phyloP scores from a whole-genome alignment of 2,888 invertebrate species.

The Endomychus coccineus region DNA sequence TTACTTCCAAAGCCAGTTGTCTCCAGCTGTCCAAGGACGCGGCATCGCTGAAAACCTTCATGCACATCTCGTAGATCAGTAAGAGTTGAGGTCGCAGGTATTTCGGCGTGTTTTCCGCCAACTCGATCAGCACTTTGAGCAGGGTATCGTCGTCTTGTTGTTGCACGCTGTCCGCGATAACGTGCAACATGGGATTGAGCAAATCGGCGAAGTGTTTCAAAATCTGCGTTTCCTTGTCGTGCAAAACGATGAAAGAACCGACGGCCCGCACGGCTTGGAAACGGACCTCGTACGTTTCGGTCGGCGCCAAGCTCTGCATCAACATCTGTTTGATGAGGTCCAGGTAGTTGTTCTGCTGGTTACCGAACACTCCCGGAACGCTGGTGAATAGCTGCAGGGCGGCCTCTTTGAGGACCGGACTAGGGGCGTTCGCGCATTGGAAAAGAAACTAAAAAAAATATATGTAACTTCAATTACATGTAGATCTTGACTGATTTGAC shows the following conservation, averaged over 20 bases:
- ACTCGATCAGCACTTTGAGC: conserved; percentile 86
- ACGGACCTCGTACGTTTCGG: conserved; percentile 65
- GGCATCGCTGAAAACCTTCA: conserved; percentile 71
- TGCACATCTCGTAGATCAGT: conserved; percentile 77
- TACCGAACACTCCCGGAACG: conserved; percentile 95
- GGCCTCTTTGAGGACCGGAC: conserved; percentile 80
- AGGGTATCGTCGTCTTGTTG: conserved; percentile 83
- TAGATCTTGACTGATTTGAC: no score
- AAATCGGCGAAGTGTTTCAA: conserved; percentile 84
- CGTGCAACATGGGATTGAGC: conserved; percentile 68
- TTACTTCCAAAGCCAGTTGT: conserved; percentile 82
- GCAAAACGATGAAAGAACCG: conserved; percentile 81
- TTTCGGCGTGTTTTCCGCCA: conserved; percentile 90
- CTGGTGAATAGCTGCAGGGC: conserved; percentile 92
- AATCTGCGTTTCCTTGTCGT: conserved; percentile 88
- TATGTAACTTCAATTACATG: no score
- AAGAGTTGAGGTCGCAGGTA: conserved; percentile 82
- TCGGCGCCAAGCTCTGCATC: conserved; percentile 63
- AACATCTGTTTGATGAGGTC: conserved; percentile 94
- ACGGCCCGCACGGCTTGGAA: conserved; percentile 79
- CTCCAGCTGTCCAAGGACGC: conserved; percentile 75
- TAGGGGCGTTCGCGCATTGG: conserved; percentile 82
- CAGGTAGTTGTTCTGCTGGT: conserved; percentile 84
- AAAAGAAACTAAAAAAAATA: conserved; percentile 69
- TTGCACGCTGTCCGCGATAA: conserved; percentile 73